Base-by-base conservation (phyloP, 2,888 invertebrate genomes). In the Ennomos fuscantarius region DNA sequence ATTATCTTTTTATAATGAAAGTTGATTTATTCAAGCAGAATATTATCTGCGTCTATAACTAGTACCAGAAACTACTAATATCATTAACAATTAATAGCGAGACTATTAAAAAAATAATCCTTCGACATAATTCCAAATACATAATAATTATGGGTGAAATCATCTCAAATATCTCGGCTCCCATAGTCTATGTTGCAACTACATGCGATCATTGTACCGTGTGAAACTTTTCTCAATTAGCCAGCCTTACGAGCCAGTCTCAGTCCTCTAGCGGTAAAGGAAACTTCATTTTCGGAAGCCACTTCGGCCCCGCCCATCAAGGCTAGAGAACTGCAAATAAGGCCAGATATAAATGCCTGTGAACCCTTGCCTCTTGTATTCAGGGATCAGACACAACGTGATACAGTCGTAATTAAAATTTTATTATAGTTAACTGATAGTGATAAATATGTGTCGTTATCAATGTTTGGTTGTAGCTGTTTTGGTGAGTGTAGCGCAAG, bases 271-370 rank as follows among this genome's bases (percentile, higher is more conserved):
- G 34, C 73, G 62, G 48, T 60, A 69, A 74, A 84, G 89, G 85
- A 89, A 87, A 88, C 86, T 84, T 85, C 72, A 81, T 86, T 89
- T 89, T 90, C 84, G 86, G 86, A 82, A 81, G 82, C 78, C 73
- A 65, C 57, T 65, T 53, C 58, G 63, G 65, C 73, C 60, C 74
- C 73, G 74, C 74, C 73, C 58, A 59, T 79, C 89, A 90, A 90
- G 90, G 89, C 84, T 86, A 64, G 71, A 72, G 72, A 70, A 61
- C 67, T 46, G 55, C 76, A 72, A 89, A 88, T 90, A 86, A 89
- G 91, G 89, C 89, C 86, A 88, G 80, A 84, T 92, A 91, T 92
- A 92, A 91, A 87, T 84, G 84, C 79, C 71, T 84, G 87, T 78
- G 80, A 80, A 86, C 86, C 85, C 81, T 77, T 75, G 61, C 77